Conservation (phyloP, 1,140 invertebrate species). For the Heliconius eleuchia region DNA sequence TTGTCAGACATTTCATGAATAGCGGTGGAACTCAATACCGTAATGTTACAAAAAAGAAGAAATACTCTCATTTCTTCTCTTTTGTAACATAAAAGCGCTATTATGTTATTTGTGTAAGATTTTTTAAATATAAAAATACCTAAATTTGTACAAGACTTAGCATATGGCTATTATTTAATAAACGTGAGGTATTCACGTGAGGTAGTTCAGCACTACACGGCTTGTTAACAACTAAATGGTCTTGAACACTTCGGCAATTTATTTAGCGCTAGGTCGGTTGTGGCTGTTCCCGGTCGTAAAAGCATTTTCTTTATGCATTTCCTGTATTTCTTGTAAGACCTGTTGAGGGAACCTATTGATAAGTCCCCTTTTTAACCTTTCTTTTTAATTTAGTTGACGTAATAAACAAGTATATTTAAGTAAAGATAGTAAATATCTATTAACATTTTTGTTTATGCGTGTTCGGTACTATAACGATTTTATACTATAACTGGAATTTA, state of each 20-base stretch:
- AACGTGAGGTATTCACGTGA: background rate
- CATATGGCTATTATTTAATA: background rate
- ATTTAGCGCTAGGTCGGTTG: background rate
- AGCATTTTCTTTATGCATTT: constrained; percentile 2
- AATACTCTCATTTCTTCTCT: too few relatives aligned
- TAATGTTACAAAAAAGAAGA: too few relatives aligned
- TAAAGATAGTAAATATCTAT: too few relatives aligned
- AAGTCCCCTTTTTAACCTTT: background rate
- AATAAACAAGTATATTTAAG: too few relatives aligned
- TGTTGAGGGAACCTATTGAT: background rate
- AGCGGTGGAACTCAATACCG: too few relatives aligned
- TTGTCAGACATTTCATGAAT: too few relatives aligned
- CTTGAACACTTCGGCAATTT: constrained; percentile 4
- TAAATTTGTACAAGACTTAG: background rate
- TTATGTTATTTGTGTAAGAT: too few relatives aligned
- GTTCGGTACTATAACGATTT: too few relatives aligned
- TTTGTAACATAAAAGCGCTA: too few relatives aligned
- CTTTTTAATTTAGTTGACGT: background rate
- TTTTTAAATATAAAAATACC: too few relatives aligned
- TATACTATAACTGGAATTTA: too few relatives aligned
- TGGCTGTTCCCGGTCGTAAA: background rate
- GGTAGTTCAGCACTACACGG: background rate
- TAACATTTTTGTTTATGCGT: too few relatives aligned
- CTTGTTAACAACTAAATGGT: constrained; percentile 5
- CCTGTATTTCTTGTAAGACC: background rate